Evolutionary conservation across 1,140 invertebrate genomes (phyloP), one percentile per base, ranked within the genome.

Genomic region (Archivesica marissinica): DNA sequence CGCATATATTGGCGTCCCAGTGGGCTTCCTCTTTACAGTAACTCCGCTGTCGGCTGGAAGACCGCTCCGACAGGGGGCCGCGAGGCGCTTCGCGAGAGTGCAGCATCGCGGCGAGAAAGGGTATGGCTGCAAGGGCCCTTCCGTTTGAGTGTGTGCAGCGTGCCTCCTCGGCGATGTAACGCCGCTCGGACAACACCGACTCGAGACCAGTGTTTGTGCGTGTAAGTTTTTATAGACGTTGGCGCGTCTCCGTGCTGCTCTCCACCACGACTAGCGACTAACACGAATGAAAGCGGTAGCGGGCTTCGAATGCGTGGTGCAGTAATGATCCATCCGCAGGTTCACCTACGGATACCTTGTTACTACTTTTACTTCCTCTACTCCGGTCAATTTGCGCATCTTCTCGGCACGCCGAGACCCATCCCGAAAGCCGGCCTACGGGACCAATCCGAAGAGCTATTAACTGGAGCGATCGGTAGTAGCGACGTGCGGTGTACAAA

Each of bases 401-500:
- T 96, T 96, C 50, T 88, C 87, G 86, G 75, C 74, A 54, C 94
- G 17, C 94, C 95, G 92, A 94, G 93, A 94, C 94, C 93, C 92
- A 94, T 59, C 61, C 93, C 91, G 92, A 93, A 94, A 93, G 23
- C 52, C 17, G 93, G 92, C 93, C 61, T 30, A 61, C 94, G 94
- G 93, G 94, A 94, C 93, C 79, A 88, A 95, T 96, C 96, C 96
- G 83, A 79, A 89, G 86, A 95, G 39, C 96, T 96, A 94, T 96
- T 96, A 96, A 96, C 96, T 95, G 95, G 96, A 96, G 96, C 96
- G 96, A 97, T 97, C 96, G 96, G 96, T 96, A 96, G 96, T 96
- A 97, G 96, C 96, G 96, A 97, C 96, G 96, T 96, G 96, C 96
- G 96, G 96, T 97, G 96, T 96, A 97, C 96, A 97, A 96, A 96